Evolutionary conservation across 1,140 invertebrate genomes (phyloP), one percentile per base, ranked within the genome.

Genomic region (Psix sp.): DNA sequence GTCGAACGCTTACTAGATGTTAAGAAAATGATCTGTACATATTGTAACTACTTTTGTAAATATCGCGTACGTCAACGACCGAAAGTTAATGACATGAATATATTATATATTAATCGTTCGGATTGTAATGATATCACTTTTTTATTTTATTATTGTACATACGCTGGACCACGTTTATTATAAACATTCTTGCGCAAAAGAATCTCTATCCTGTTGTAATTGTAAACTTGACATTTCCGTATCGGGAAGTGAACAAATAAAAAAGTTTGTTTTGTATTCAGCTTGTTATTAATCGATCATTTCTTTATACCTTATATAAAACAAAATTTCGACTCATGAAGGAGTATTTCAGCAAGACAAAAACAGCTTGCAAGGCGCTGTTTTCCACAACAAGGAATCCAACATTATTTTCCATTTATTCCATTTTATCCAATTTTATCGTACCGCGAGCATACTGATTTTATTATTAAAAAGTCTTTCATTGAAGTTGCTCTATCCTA

Each of bases 1-100:
- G 79, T 80, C 81, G 80, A 84, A 87, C 85, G 85, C 85, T 87
- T 87, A 87, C 82, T 87, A 87, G 85, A 76, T 46, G 49, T 71
- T 86, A 86, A 87, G 84, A 35, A 76, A 78, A 77, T 76, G 74
- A 76, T 79, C 62, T 85, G 84, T 86, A 87, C 71, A 87, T 87
- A 86, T 52, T 85, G 82, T 84, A 74, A 82, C 79, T 82, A 83
- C 76, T 82, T 80, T 84, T 86, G 85, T 86, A 86, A 82, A 86
- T 86, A 85, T 57, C 20, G 52, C 56, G 62, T 60, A 76, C 46
- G 51, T 76, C 67, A 76, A 66, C 56, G 54, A 72, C 35, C 62
- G 70, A 73, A 66, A 65, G 52, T 73, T 73, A 73, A 73, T 38
- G 24, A 66, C 29, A 63, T 36, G 46, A 74, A 74, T 70, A 63